phyloP scores from a whole-genome alignment of 2,888 invertebrate genomes.

The Orthosia cruda region DNA sequence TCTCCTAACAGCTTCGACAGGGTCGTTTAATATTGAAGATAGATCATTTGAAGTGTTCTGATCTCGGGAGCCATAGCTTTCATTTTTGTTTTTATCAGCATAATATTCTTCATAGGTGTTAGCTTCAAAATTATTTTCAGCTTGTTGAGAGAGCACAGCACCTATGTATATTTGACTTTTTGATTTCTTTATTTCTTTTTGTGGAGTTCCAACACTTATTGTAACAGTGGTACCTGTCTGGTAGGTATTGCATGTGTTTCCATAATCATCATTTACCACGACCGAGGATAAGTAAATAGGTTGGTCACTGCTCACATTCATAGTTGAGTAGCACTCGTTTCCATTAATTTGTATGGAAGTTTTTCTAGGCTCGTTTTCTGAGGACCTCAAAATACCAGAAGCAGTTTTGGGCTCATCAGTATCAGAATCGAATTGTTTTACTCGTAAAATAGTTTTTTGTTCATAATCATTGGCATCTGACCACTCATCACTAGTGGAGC shows the following conservation, averaged over 20 bases:
- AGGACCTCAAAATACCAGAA: constrained; percentile 74
- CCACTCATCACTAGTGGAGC: constrained; percentile 91
- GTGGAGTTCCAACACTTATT: constrained; percentile 92
- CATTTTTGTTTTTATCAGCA: constrained; percentile 75
- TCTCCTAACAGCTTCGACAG: constrained; percentile 95
- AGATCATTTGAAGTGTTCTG: constrained; percentile 82
- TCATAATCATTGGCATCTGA: constrained; percentile 89
- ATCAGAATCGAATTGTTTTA: constrained; percentile 90
- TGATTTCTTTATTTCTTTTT: constrained; percentile 85
- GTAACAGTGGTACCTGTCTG: constrained; percentile 92
- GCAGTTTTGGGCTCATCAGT: constrained; percentile 79
- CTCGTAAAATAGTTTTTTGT: constrained; percentile 86
- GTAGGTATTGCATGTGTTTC: constrained; percentile 86
- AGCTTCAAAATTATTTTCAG: constrained; percentile 75
- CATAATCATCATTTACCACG: constrained; percentile 92
- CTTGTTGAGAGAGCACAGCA: constrained; percentile 81
- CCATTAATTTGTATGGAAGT: constrained; percentile 95
- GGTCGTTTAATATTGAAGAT: constrained; percentile 93
- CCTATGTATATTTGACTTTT: constrained; percentile 91
- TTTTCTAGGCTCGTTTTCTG: constrained; percentile 89
- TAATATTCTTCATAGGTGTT: constrained; percentile 89
- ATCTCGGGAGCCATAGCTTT: constrained; percentile 61
- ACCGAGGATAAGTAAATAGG: constrained; percentile 95
- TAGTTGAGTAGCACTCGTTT: constrained; percentile 95
- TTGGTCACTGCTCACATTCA: constrained; percentile 94